Percentiles rank a stretch among this genome's conserved stretches.
Evolutionary conservation across 2,888 invertebrate genomes (phyloP).

Genomic region (Metopia argyrocephala): DNA sequence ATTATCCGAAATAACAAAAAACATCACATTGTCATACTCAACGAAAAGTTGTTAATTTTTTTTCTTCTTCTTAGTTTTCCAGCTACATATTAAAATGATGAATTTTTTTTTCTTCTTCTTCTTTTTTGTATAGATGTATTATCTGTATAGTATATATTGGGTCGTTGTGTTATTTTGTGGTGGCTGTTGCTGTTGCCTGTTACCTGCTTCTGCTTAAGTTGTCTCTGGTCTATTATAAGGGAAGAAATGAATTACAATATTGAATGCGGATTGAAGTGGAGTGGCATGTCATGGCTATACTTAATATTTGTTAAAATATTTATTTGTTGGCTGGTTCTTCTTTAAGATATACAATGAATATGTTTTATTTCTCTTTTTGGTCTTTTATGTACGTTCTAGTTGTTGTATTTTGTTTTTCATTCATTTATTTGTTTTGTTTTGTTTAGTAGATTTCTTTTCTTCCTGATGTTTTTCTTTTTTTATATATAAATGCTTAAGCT

Average conservation of each 20-base stretch:
- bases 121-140: constrained; percentile 15
- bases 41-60: constrained; percentile 18
- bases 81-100: constrained; percentile 17
- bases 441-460: constrained; percentile 37
- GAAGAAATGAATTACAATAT: constrained; percentile 16
- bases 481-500: constrained; percentile 52
- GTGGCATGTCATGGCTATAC: not conserved
- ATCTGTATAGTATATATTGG: not conserved
- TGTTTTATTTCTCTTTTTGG: constrained; percentile 34
- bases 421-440: constrained; percentile 46
- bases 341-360: constrained; percentile 44
- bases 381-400: constrained; percentile 12
- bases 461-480: constrained; percentile 1
- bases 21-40: constrained; percentile 1
- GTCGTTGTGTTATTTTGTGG: constrained; percentile 4
- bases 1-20: constrained; percentile 1
- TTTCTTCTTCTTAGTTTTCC: constrained; percentile 24
- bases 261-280: not conserved
- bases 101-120: too few species aligned
- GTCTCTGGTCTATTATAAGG: constrained; percentile 7
- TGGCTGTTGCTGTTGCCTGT: constrained; percentile 1
- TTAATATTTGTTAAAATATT: not conserved
- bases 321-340: constrained; percentile 30
- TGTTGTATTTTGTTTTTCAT: constrained; percentile 7
- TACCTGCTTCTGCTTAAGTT: constrained; percentile 27